phyloP scores from a whole-genome alignment of 1,140 invertebrate genomes.

The Megathymus violae region DNA sequence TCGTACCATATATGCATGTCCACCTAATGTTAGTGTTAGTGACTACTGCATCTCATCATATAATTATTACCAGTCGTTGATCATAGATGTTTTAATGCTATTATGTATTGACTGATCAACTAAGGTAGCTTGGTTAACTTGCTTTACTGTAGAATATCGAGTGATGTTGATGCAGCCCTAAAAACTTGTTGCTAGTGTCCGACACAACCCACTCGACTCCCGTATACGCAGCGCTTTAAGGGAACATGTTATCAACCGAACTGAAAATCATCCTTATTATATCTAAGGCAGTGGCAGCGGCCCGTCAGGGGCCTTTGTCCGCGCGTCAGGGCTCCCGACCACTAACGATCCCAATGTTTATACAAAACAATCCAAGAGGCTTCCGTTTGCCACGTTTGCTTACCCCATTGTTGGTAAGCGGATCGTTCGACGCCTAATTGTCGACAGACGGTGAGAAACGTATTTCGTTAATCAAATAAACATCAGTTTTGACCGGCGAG shows the following conservation, averaged over 20 bases:
- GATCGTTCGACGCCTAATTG: conserved; percentile 62
- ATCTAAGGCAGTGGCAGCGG: background rate
- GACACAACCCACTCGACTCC: background rate
- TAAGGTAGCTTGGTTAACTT: no score
- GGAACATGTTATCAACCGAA: background rate
- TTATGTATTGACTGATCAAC: no score
- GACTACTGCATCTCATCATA: no score
- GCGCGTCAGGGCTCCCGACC: conserved; percentile 11
- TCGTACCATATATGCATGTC: no score
- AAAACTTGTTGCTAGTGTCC: no score
- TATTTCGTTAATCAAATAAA: conserved; percentile 67
- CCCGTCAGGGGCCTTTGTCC: conserved; percentile 16
- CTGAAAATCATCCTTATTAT: conserved; percentile 10
- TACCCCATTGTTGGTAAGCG: conserved; percentile 54
- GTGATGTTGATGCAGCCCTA: no score
- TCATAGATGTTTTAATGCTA: no score
- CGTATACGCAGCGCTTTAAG: background rate
- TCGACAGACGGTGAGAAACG: conserved; percentile 50
- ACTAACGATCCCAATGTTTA: conserved; percentile 52
- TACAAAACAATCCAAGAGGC: conserved; percentile 68
- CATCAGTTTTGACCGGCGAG: conserved; percentile 57
- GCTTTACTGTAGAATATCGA: no score
- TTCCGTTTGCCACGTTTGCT: conserved; percentile 63
- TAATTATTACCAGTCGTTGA: no score
- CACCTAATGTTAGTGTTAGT: no score